Evolutionary conservation across 1,140 invertebrate genomes (phyloP), one percentile per base, ranked within the genome.

Genomic region (Oryctes rhinoceros): DNA sequence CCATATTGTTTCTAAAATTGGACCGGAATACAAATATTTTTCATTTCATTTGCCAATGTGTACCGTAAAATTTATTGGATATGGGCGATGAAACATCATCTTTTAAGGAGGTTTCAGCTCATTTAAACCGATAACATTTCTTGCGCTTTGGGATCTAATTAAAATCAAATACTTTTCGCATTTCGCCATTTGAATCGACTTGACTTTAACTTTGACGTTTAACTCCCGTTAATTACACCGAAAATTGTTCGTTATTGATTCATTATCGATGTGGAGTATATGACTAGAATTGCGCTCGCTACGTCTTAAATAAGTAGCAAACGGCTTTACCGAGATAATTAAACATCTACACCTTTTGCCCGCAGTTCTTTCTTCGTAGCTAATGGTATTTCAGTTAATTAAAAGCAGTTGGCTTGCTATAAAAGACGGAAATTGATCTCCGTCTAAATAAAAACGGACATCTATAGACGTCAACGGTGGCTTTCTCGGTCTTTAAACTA

Each of bases 301-400:
- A 53, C 13, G 9, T 18, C 13, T 53, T 53, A 53, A 53, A 53
- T 13, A 53, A 53, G 49, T 53, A 53, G 49, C 49, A 7, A n/a
- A 53, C 49, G 13, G n/a, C 49, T 15, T 53, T 4, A 53, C 49
- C 11, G 49, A 15, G n/a, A 13, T 53, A 53, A 53, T 53, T 53
- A 53, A 53, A 53, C 49, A 53, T 53, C 49, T 53, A 53, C n/a
- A 53, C n/a, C 49, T 18, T 30, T 53, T 53, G n/a, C 49, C 13
- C 13, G n/a, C 4, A 53, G 13, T 53, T 53, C 49, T 53, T 53
- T 53, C 13, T 53, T 53, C 13, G 49, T 53, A 53, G 49, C 13
- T 53, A 53, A 53, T 53, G 49, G 49, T 53, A 53, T 53, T 18
- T 53, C 49, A 53, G 49, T 53, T 53, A 53, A 53, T 53, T 53